Base-by-base conservation (phyloP, 2,113 vertebrate species). In the Motacilla alba region DNA sequence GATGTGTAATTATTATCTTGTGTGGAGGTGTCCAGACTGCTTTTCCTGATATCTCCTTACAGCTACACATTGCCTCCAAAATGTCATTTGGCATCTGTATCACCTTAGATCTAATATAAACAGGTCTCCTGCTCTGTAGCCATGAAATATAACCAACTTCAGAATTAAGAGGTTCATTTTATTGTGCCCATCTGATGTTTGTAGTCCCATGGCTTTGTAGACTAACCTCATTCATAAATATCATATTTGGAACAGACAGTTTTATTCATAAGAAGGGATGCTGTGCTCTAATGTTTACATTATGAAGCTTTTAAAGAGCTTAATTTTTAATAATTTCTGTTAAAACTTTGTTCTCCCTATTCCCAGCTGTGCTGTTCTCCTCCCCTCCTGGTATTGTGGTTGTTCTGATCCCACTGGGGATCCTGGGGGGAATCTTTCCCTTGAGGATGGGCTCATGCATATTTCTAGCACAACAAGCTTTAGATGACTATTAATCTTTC, bases 271-370 rank as follows among this genome's bases (percentile, higher is more conserved):
- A 44, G 59, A 64, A 58, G 84, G 44, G 70, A 76, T 49, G 8
- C 43, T 13, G 2, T 56, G 13, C 46, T 90, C 39, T 68, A 46
- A 28, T 89, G 28, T 76, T 93, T 68, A 41, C 68, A 68, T 53
- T 63, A 11, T 9, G 19, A 63, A 89, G 31, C 39, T 67, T 93
- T 89, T 80, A 31, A 58, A 88, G 73, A 43, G 59, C 63, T 77
- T 69, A 21, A 73, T 94, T 91, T 91, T 85, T 90, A 82, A 53
- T 91, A 64, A 79, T 72, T 93, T 63, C 67, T 73, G 26, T 92
- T 88, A 58, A 69, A 88, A 53, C 18, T 66, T 83, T 64, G 62
- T 79, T 82, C n/a, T 91, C 16, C 28, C 41, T 67, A 15, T 92
- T 92, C 75, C 83, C 95, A 90, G 58, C 59, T 53, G 72, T 66